A percentile compares a stretch with the other conserved stretches of the same genome.
Evolutionary conservation across 2,113 vertebrate genomes (phyloP).

Genomic region (Agapornis roseicollis): DNA sequence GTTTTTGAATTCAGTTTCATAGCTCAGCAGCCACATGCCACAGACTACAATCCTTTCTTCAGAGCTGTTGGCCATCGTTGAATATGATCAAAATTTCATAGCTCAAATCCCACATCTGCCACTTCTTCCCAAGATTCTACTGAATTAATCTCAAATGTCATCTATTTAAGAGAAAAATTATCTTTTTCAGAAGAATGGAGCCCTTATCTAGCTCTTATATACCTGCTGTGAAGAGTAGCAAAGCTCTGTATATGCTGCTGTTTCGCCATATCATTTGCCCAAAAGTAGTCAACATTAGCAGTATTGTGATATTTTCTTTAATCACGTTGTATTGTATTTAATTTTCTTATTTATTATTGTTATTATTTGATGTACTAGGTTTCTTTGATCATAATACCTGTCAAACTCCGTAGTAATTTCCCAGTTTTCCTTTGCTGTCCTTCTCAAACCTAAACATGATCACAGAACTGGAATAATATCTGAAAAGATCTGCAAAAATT

Average conservation of each 20-base stretch:
- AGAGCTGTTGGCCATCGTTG: background rate
- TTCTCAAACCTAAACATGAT: background rate
- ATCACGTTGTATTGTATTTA: too few species aligned
- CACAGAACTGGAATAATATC: background rate
- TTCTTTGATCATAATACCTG: background rate
- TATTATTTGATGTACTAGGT: background rate
- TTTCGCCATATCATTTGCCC: background rate
- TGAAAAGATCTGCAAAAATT: background rate
- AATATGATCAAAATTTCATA: background rate
- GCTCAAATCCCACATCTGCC: background rate
- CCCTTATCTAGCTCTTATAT: background rate
- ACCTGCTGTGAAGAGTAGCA: background rate
- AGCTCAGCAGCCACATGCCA: background rate
- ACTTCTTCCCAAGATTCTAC: background rate
- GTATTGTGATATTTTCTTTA: background rate
- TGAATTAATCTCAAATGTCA: background rate
- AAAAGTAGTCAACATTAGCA: background rate
- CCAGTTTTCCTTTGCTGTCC: background rate
- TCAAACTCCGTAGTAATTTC: background rate
- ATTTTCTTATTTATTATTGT: background rate
- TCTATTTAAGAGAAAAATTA: background rate
- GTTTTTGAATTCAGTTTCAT: background rate
- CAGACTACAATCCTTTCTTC: background rate
- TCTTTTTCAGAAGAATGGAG: background rate
- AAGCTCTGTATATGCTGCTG: background rate